Percentiles rank a stretch among this genome's conserved stretches.
Evolutionary conservation across 2,888 invertebrate genomes (phyloP).

Genomic region (Scaptodrosophila latifasciaeformis): DNA sequence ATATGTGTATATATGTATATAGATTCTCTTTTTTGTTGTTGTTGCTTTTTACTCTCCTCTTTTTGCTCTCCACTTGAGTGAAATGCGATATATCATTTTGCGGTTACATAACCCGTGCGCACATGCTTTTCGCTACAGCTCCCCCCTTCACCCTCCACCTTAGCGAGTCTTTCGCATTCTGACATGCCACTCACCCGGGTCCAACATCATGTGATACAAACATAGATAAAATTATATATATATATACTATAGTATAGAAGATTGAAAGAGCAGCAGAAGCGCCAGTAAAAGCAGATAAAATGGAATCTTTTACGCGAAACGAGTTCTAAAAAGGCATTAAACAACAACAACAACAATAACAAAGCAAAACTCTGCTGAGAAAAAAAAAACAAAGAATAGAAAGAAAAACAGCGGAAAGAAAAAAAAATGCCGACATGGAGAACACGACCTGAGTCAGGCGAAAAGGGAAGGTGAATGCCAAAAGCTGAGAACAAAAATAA

Average conservation of each 20-base stretch:
- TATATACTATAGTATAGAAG: too few relatives aligned
- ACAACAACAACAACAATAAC: conserved; percentile 31
- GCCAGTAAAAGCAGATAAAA: conserved; percentile 41
- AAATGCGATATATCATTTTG: conserved; percentile 61
- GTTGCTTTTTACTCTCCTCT: too few relatives aligned
- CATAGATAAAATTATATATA: conserved; percentile 44
- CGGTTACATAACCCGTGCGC: conserved; percentile 61
- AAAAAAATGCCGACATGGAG: background rate
- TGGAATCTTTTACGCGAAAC: conserved; percentile 52
- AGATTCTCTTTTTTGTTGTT: too few relatives aligned
- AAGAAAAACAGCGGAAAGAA: conserved; percentile 14
- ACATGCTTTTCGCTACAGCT: conserved; percentile 54
- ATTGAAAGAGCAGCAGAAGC: conserved; percentile 37
- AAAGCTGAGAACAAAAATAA: too few relatives aligned
- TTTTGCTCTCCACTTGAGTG: conserved; percentile 10
- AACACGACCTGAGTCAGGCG: background rate
- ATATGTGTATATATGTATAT: too few relatives aligned
- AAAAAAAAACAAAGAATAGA: conserved; percentile 27
- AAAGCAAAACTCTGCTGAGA: conserved; percentile 37
- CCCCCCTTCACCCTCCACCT: too few relatives aligned
- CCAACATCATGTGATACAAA: too few relatives aligned
- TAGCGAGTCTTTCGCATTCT: too few relatives aligned
- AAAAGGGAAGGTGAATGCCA: too few relatives aligned
- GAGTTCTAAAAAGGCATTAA: conserved; percentile 34
- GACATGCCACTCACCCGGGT: too few relatives aligned